Evolutionary conservation across 2,888 invertebrate species (phyloP).

Genomic region (Pimpla rufipes): DNA sequence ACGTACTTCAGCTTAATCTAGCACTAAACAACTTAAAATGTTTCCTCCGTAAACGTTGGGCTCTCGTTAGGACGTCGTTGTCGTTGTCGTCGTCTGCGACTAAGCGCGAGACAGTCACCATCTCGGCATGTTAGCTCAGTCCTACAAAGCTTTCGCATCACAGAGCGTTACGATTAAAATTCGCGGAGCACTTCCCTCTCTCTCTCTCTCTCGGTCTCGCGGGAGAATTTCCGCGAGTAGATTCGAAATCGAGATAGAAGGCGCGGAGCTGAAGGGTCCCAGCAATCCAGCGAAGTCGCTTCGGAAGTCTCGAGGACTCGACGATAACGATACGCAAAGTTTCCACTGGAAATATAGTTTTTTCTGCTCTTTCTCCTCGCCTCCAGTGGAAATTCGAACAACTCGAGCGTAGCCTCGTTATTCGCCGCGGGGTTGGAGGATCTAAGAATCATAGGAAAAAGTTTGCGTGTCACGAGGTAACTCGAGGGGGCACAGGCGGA

Average conservation of each 20-base stretch:
- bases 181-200: not conserved
- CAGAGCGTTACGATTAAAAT: conserved; percentile 44
- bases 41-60: conserved; percentile 82
- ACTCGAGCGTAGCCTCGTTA: conserved; percentile 68
- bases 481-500: conserved; percentile 23
- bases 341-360: conserved; percentile 55
- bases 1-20: not conserved
- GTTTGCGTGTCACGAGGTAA: conserved; percentile 62
- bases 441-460: conserved; percentile 55
- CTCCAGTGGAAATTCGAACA: conserved; percentile 57
- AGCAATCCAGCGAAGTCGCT: conserved; percentile 44
- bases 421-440: conserved; percentile 30
- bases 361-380: conserved; percentile 34
- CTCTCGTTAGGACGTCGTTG: conserved; percentile 80
- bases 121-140: conserved; percentile 2
- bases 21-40: conserved; percentile 79
- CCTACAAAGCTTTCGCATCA: not conserved
- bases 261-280: conserved; percentile 43
- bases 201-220: not conserved
- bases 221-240: conserved; percentile 20
- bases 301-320: conserved; percentile 67
- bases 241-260: conserved; percentile 43
- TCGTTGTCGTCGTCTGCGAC: conserved; percentile 40
- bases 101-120: conserved; percentile 4
- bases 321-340: conserved; percentile 69